phyloP scores from a whole-genome alignment of 2,113 vertebrate genomes.

The Aegithalos caudatus region DNA sequence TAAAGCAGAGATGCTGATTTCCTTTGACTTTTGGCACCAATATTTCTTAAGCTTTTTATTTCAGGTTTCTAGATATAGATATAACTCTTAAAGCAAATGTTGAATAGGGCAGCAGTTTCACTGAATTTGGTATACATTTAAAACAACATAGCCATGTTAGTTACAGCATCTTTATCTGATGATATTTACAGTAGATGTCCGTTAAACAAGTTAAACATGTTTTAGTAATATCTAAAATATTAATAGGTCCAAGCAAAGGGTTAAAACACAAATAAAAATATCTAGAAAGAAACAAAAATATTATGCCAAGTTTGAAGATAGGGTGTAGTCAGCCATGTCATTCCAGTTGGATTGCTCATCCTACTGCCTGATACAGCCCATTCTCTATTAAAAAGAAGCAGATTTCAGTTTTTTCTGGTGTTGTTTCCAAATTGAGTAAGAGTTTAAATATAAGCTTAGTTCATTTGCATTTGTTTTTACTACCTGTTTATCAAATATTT shows the following conservation, averaged over 20 bases:
- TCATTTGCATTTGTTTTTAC: neutral
- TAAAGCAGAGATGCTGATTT: constrained; percentile 6
- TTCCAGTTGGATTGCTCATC: neutral
- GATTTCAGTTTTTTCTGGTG: neutral
- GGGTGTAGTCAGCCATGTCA: neutral
- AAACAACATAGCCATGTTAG: neutral
- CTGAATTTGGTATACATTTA: neutral
- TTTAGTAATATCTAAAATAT: neutral
- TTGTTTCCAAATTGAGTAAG: neutral
- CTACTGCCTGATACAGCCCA: neutral
- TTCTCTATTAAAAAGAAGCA: neutral
- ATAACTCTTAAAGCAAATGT: neutral
- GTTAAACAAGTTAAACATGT: neutral
- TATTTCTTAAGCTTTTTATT: constrained; percentile 44
- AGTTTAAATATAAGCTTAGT: neutral
- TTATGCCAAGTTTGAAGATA: neutral
- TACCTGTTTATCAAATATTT: neutral
- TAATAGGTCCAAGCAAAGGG: neutral
- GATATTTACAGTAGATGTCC: neutral
- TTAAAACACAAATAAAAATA: neutral
- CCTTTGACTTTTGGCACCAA: constrained; percentile 1
- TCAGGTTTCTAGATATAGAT: neutral
- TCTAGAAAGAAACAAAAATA: neutral
- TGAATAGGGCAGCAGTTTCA: neutral
- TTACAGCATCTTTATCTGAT: neutral